Conservation (phyloP, 2,113 vertebrate genomes). For the Pan troglodytes region DNA sequence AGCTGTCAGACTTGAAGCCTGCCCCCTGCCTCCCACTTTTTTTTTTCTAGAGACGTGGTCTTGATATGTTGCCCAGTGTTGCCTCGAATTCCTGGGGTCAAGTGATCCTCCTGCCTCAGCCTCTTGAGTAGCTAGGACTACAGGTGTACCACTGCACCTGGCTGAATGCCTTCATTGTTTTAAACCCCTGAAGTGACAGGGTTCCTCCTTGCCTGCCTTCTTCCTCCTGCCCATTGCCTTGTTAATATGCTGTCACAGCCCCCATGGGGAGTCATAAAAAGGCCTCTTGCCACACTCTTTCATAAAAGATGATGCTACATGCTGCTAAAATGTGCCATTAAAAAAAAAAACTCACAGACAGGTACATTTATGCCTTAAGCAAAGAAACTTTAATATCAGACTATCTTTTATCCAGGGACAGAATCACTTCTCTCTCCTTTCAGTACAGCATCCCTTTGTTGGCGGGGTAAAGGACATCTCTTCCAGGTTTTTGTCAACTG, state of each 20-base stretch:
- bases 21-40: no score
- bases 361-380: constrained; percentile 48
- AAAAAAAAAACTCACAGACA: neutral
- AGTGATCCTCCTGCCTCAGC: no score
- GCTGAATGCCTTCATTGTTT: neutral
- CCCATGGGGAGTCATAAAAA: neutral
- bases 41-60: no score
- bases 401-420: neutral
- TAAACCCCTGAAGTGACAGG: neutral
- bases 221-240: neutral
- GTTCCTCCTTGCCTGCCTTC: neutral
- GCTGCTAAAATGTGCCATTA: neutral
- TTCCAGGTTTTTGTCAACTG: neutral
- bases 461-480: neutral
- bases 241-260: neutral
- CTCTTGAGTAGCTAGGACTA: no score
- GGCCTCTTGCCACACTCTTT: neutral
- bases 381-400: constrained; percentile 49
- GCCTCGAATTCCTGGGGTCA: no score
- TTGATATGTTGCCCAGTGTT: no score
- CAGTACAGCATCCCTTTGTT: neutral
- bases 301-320: neutral
- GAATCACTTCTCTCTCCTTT: neutral
- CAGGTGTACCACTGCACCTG: no score
- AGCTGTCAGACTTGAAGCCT: no score